Conservation (phyloP, 2,888 invertebrate species). For the Oscheius sp. region DNA sequence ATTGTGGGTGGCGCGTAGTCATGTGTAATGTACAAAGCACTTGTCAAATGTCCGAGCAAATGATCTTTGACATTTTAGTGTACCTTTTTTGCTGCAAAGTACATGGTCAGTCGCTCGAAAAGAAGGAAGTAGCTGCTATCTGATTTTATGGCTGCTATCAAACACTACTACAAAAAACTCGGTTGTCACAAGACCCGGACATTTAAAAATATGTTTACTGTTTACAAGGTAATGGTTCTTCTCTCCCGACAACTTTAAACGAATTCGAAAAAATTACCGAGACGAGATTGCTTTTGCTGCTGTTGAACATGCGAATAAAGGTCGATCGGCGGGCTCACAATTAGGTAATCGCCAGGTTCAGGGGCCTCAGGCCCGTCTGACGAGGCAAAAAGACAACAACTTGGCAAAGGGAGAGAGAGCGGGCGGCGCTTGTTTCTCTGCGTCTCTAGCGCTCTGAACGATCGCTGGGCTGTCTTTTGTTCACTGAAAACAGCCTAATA, state of each 20-base stretch:
- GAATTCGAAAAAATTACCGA: constrained; percentile 13
- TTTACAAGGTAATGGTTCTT: no score
- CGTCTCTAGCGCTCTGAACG: constrained; percentile 29
- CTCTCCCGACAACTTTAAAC: background rate
- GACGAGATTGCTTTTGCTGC: constrained; percentile 16
- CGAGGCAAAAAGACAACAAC: constrained; percentile 36
- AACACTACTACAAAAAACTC: no score
- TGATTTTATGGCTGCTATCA: no score
- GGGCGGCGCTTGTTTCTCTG: constrained; percentile 30
- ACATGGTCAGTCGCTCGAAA: no score
- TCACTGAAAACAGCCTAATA: constrained; percentile 17
- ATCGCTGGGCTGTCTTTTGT: constrained; percentile 22
- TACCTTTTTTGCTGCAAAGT: no score
- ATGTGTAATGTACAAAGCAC: no score
- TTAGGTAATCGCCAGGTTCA: constrained; percentile 23
- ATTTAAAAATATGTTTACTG: no score
- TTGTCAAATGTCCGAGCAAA: no score
- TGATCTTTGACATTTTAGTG: no score
- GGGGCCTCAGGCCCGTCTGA: constrained; percentile 34
- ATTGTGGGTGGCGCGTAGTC: no score
- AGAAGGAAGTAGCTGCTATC: no score
- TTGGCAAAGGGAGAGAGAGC: constrained; percentile 32
- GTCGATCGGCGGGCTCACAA: constrained; percentile 14
- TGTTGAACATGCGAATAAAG: constrained; percentile 10
- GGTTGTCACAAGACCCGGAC: no score